phyloP scores from a whole-genome alignment of 2,113 vertebrate genomes.

The Suncus etruscus region DNA sequence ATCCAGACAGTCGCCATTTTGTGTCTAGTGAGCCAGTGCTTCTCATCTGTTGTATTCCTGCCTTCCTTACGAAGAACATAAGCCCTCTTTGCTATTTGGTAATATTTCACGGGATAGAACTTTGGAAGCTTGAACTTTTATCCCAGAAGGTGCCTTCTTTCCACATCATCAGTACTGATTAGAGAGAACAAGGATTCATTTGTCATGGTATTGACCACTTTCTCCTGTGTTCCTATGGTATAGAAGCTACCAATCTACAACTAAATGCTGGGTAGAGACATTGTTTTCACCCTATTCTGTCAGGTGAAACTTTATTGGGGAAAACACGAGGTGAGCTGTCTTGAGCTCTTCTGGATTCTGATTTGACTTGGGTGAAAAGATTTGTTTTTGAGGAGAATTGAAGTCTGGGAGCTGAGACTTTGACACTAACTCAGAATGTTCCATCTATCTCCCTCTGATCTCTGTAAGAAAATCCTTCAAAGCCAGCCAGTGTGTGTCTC shows the following conservation, averaged over 20 bases:
- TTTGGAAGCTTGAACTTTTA: constrained; percentile 37
- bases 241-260: background rate
- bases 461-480: constrained; percentile 72
- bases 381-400: constrained; percentile 36
- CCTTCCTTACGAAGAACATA: background rate
- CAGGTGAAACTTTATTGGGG: constrained; percentile 46
- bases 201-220: background rate
- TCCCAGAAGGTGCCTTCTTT: constrained; percentile 41
- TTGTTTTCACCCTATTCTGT: constrained; percentile 51
- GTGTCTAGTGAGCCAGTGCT: background rate
- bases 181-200: constrained; percentile 37
- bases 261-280: constrained; percentile 45
- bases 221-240: background rate
- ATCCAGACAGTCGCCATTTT: background rate
- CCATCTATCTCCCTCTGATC: constrained; percentile 52
- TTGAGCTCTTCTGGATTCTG: constrained; percentile 4
- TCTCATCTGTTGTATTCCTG: background rate
- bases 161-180: constrained; percentile 4
- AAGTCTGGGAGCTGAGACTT: constrained; percentile 1
- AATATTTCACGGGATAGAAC: background rate
- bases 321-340: constrained; percentile 54
- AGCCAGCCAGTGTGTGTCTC: constrained; percentile 35
- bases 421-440: background rate
- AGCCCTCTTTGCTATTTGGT: background rate
- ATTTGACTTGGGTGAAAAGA: constrained; percentile 41